These are phyloP conservation scores for Pilophorus perplexus DNA, from an alignment of 2,888 invertebrate genomes.

Conservation along the genomic window DNA sequence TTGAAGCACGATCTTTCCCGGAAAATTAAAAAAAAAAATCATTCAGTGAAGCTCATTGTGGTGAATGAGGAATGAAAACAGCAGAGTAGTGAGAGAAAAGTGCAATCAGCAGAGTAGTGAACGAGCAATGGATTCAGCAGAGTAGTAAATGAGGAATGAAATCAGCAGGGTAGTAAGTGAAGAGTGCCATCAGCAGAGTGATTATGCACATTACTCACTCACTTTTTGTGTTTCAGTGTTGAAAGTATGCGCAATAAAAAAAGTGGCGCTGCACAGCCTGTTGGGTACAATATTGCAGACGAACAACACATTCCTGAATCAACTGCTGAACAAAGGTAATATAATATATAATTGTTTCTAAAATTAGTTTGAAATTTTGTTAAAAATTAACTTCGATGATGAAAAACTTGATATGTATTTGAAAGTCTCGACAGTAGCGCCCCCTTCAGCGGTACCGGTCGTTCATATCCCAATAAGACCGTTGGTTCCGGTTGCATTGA, in stretches of 20 bases:
- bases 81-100: too few relatives aligned
- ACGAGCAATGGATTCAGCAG: too few relatives aligned
- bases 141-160: too few relatives aligned
- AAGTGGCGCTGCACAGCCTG: neutral
- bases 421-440: neutral
- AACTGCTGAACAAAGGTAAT: neutral
- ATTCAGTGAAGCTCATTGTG: too few relatives aligned
- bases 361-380: neutral
- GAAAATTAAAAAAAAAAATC: too few relatives aligned
- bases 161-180: too few relatives aligned
- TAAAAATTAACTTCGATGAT: neutral
- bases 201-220: too few relatives aligned
- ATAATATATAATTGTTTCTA: neutral
- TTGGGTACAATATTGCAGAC: neutral
- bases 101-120: too few relatives aligned
- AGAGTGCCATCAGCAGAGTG: too few relatives aligned
- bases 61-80: too few relatives aligned
- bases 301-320: neutral
- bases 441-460: neutral
- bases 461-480: neutral
- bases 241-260: neutral
- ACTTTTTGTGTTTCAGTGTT: constrained; percentile 9
- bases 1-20: too few relatives aligned
- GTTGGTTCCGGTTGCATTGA: neutral
- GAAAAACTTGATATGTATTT: too few relatives aligned